Evolutionary conservation across 2,888 invertebrate species (phyloP).

Genomic region (Cataglyphis albicans): DNA sequence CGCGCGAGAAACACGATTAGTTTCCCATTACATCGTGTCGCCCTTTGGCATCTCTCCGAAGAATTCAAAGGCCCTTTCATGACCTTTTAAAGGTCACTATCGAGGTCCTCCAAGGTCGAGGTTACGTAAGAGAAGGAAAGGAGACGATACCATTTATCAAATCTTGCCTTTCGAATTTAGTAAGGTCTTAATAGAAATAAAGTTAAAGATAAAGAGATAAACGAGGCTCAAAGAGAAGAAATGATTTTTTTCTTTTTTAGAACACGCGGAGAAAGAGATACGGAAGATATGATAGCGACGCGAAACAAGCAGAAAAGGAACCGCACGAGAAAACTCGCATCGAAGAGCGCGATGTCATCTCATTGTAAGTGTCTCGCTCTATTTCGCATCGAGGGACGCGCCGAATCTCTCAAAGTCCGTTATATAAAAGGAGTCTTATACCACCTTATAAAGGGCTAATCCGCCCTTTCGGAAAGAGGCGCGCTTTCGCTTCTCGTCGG

Average conservation of each 20-base stretch:
- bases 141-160: conserved; percentile 9
- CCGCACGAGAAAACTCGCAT: conserved; percentile 46
- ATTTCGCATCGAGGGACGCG: conserved; percentile 55
- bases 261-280: background rate
- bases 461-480: conserved; percentile 60
- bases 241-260: background rate
- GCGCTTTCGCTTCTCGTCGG: conserved; percentile 49
- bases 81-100: background rate
- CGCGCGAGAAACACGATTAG: conserved; percentile 4
- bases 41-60: conserved; percentile 4
- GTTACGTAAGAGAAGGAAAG: background rate
- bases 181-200: background rate
- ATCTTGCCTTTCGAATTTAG: background rate
- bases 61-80: background rate
- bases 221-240: background rate
- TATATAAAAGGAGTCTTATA: conserved; percentile 55
- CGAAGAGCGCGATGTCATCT: conserved; percentile 61
- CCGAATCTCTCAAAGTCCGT: conserved; percentile 43
- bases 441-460: conserved; percentile 61
- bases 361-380: conserved; percentile 67
- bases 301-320: background rate
- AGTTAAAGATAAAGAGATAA: background rate
- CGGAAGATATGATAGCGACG: background rate
- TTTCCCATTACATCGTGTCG: background rate
- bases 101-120: background rate